A percentile compares a stretch with the other conserved stretches of the same genome.
These are phyloP conservation scores for Drosophila peninsularis DNA, from an alignment of 2,888 invertebrate genomes.

Conservation along the genomic window DNA sequence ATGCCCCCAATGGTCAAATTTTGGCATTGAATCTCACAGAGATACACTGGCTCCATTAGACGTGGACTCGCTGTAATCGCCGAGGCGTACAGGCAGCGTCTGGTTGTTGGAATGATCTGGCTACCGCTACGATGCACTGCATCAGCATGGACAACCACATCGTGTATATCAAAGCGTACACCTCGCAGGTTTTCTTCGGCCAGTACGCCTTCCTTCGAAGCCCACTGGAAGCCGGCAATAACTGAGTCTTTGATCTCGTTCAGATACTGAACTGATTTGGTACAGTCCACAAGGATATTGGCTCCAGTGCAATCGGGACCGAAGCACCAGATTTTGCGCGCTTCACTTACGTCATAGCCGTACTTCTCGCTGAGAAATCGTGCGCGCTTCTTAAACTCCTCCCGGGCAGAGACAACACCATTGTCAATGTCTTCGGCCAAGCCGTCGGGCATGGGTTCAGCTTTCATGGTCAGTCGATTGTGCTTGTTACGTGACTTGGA, in stretches of 20 bases:
- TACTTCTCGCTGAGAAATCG: conserved; percentile 97
- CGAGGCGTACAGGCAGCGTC: conserved; percentile 98
- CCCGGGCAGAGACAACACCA: conserved; percentile 96
- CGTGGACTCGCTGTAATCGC: conserved; percentile 96
- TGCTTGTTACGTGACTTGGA: conserved; percentile 99
- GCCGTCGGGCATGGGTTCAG: conserved; percentile 97
- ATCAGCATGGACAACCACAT: conserved; percentile 99
- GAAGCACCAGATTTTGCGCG: conserved; percentile 99
- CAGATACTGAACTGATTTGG: conserved; percentile 99
- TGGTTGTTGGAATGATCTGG: conserved; percentile 99
- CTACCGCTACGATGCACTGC: conserved; percentile 99
- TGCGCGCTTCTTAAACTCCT: conserved; percentile 98
- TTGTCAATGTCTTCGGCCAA: conserved; percentile 98
- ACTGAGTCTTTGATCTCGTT: conserved; percentile 99
- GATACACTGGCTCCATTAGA: conserved; percentile 99
- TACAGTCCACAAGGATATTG: conserved; percentile 98
- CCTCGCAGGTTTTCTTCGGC: conserved; percentile 99
- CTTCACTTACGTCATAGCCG: conserved; percentile 98
- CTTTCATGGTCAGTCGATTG: conserved; percentile 98
- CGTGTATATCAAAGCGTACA: conserved; percentile 98
- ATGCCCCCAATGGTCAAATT: conserved; percentile 98
- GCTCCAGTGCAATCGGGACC: conserved; percentile 99
- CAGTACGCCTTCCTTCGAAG: conserved; percentile 99
- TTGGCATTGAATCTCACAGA: conserved; percentile 99
- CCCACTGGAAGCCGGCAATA: conserved; percentile 99